Base-by-base conservation (phyloP, 2,797 vertebrate genomes). In the Moxostoma hubbsi region DNA sequence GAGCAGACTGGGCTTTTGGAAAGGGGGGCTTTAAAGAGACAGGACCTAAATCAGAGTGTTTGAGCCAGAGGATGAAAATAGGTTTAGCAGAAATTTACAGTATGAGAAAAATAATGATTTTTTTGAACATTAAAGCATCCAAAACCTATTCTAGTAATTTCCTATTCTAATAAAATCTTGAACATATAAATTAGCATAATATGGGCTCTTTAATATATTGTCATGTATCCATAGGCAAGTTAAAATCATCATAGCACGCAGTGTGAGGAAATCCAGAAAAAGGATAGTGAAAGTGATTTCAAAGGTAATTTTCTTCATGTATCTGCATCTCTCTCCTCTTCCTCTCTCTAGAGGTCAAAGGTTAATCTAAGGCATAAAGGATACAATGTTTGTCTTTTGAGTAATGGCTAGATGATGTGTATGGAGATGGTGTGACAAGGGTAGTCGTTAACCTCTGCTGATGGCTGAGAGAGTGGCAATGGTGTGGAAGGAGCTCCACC, bases 151-250 rank as follows among this genome's bases (percentile, higher is more conserved):
- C 24, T 24, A 24, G 24, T 24, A 24, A n/a, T n/a, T n/a, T n/a
- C n/a, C n/a, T n/a, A n/a, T n/a, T n/a, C n/a, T n/a, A 24, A 24
- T 24, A 24, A 24, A 24, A 24, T 24, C 2, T 24, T 24, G 24
- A 24, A 24, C 24, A 1, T 24, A 2, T 24, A 24, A 24, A 24
- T 24, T 36, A 36, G 36, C 36, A 36, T 4, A 36, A 36, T 36
- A 36, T 36, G 36, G 36, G 36, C 36, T 36, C 36, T 53, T 53
- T 12, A 59, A 59, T 59, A 59, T 94, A 94, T 95, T 94, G 91
- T 94, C 94, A 95, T 95, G 93, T 95, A 96, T 94, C 92, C 94
- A 93, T 95, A 97, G 95, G 97, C 95, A 96, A 96, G 96, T 95
- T 94, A 94, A 94, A 96, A 95, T 94, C 93, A 97, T 98, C 96